Conservation (phyloP, 2,797 vertebrate species). For the Loriculus beryllinus region DNA sequence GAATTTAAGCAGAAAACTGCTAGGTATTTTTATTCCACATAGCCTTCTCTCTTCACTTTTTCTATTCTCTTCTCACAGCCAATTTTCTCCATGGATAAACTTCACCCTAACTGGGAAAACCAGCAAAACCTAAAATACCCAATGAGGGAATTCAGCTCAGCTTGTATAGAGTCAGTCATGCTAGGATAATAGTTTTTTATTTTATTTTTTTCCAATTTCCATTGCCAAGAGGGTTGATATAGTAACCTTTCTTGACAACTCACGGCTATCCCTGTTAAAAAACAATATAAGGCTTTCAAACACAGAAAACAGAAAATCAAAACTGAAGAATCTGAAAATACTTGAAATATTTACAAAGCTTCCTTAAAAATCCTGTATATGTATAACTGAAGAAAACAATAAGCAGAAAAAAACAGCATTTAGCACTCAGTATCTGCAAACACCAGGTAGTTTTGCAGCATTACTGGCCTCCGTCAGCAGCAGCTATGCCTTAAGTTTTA, state of each 20-base stretch:
- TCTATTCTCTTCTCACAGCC: neutral
- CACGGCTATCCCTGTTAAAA: neutral
- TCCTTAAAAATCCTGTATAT: neutral
- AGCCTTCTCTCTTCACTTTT: neutral
- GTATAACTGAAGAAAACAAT: neutral
- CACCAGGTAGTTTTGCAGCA: neutral
- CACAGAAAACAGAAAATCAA: neutral
- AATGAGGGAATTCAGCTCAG: neutral
- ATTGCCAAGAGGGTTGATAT: neutral
- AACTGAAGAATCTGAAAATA: neutral
- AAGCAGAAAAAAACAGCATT: neutral
- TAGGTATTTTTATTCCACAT: rapidly evolving
- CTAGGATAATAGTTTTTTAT: neutral
- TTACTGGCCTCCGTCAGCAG: neutral
- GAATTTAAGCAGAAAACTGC: neutral
- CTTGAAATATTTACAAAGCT: neutral
- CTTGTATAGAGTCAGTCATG: neutral
- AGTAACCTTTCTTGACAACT: neutral
- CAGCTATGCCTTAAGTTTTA: neutral
- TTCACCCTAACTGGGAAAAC: neutral
- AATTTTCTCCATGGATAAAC: conserved; percentile 56
- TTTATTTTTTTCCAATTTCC: neutral
- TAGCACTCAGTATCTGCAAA: neutral
- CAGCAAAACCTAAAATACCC: neutral
- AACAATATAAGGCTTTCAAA: neutral